Base-by-base conservation (phyloP, 2,888 invertebrate species). In the Tineola bisselliella region DNA sequence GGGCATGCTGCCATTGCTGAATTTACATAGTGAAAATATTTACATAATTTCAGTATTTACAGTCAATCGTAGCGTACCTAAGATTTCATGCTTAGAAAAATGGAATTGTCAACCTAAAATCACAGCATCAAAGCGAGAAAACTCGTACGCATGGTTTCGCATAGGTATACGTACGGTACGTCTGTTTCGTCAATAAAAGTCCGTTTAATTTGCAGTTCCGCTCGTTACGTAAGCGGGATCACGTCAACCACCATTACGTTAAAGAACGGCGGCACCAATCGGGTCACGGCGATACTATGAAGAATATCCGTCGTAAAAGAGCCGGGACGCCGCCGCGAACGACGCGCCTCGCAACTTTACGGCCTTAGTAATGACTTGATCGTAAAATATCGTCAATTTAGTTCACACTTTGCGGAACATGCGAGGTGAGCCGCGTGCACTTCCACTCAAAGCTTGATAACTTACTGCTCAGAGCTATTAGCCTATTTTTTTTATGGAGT, bases 301-400 rank as follows among this genome's bases (percentile, higher is more conserved):
- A 48, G 44, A 60, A 76, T 73, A 73, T 73, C 73, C 73, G 69
- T 80, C 80, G 78, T 84, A 82, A 84, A 81, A 73, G 69, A 67
- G 69, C 70, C 75, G 68, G 72, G 70, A 70, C 72, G 69, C 73
- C 71, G 70, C 70, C 69, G 58, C 58, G 58, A 61, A 58, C 61
- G 58, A 58, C 61, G 56, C 61, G 44, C 31, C 61, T 56, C 61
- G 61, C 60, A 71, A 69, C 74, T 83, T 83, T 82, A 83, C 79
- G 74, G 73, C 70, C 71, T 66, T 66, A 65, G 78, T 80, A 80
- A 84, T 79, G 79, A 75, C 75, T 67, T 62, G 65, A 67, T 78
- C 84, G 78, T 86, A 84, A 86, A 84, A 80, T 81, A 84, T 84
- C 79, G 71, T 77, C 81, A 82, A 84, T 84, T 78, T 79, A 80